Evolutionary conservation across 2,797 vertebrate genomes (phyloP).

Genomic region (Fratercula arctica): DNA sequence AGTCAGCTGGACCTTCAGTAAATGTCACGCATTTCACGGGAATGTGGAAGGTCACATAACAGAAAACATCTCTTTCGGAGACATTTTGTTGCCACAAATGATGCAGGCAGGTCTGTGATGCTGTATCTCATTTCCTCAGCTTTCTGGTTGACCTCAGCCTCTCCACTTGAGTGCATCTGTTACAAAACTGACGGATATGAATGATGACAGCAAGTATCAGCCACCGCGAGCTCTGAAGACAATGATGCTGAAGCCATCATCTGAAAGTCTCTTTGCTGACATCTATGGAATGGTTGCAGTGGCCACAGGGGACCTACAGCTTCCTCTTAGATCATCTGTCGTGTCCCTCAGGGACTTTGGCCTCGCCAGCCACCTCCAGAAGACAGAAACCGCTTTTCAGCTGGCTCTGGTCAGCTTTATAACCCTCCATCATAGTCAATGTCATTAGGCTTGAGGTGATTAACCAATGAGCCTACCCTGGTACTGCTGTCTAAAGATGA

Average conservation of each 20-base stretch:
- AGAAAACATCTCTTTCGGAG: background rate
- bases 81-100: background rate
- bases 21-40: background rate
- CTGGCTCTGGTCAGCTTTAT: background rate
- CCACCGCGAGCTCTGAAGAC: background rate
- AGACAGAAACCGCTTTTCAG: background rate
- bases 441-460: background rate
- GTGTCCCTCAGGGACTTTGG: background rate
- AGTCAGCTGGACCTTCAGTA: background rate
- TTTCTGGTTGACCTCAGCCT: background rate
- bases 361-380: background rate
- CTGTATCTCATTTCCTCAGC: background rate
- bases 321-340: background rate
- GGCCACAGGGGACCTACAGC: background rate
- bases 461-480: background rate
- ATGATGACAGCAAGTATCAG: background rate
- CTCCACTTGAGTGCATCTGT: background rate
- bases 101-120: background rate
- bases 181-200: background rate
- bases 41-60: background rate
- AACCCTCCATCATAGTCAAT: background rate
- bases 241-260: background rate
- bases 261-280: background rate
- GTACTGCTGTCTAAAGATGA: too few relatives aligned
- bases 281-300: background rate